phyloP scores from a whole-genome alignment of 2,888 invertebrate genomes.

The Barypeithes pellucidus region DNA sequence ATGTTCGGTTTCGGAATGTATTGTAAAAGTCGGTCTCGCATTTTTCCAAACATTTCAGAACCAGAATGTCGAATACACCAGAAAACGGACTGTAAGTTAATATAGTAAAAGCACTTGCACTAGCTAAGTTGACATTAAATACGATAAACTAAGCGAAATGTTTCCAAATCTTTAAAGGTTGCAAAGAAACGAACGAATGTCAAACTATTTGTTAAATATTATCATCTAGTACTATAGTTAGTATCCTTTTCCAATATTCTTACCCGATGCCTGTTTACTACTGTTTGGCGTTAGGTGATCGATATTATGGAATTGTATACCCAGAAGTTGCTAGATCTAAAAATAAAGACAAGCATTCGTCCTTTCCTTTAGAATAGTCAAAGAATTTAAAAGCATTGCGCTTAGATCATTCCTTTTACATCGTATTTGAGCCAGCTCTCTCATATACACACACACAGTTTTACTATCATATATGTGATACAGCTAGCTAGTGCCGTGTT shows the following conservation, averaged over 20 bases:
- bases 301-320: too few species aligned
- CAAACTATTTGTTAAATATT: too few species aligned
- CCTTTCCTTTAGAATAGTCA: too few species aligned
- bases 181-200: too few species aligned
- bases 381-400: too few species aligned
- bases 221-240: too few species aligned
- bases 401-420: slow-evolving; percentile 1
- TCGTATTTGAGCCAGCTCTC: slow-evolving; percentile 24
- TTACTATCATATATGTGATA: slow-evolving; percentile 25
- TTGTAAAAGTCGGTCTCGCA: slow-evolving; percentile 46
- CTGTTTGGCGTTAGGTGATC: too few species aligned
- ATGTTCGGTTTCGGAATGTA: slow-evolving; percentile 56
- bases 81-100: slow-evolving; percentile 56
- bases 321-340: too few species aligned
- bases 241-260: too few species aligned
- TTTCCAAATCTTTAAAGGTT: too few species aligned
- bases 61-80: slow-evolving; percentile 65
- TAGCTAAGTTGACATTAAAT: slow-evolving; percentile 55
- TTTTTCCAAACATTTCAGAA: slow-evolving; percentile 58
- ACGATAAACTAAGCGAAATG: background rate
- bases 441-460: slow-evolving; percentile 38
- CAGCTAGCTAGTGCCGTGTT: slow-evolving; percentile 71
- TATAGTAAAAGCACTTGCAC: slow-evolving; percentile 66
- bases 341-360: too few species aligned
- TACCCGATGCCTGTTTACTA: too few species aligned